These are phyloP conservation scores for Muscicapa comitata DNA, from an alignment of 2,797 vertebrate species.

Conservation along the genomic window DNA sequence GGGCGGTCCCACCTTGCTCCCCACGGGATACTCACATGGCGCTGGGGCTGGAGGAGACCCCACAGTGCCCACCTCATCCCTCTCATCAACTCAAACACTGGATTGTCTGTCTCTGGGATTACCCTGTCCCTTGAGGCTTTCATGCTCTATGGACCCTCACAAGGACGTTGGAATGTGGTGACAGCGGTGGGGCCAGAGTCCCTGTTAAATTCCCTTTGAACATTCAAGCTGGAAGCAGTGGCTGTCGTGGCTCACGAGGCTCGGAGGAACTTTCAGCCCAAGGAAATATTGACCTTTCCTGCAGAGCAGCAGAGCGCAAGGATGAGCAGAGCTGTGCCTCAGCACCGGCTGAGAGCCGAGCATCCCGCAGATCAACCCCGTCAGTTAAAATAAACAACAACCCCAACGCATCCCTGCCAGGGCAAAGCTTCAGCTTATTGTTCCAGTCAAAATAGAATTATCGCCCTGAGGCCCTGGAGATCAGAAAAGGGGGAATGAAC, in stretches of 20 bases:
- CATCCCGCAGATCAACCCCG: background rate
- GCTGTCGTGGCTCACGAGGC: background rate
- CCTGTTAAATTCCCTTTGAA: background rate
- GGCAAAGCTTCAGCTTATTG: constrained; percentile 47
- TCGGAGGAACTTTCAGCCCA: background rate
- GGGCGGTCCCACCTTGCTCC: accelerated
- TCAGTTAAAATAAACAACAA: constrained; percentile 14
- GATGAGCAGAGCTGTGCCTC: background rate
- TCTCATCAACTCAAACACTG: background rate
- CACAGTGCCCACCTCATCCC: background rate
- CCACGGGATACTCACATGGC: accelerated
- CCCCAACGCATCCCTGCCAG: background rate
- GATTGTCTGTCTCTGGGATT: accelerated
- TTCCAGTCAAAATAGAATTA: constrained; percentile 56
- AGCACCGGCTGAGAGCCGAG: background rate
- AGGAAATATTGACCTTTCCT: background rate
- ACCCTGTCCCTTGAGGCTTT: background rate
- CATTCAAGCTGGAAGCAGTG: accelerated
- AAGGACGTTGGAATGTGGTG: accelerated
- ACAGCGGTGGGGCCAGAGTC: background rate
- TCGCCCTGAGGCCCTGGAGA: background rate
- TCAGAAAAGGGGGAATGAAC: background rate
- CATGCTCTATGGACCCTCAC: accelerated
- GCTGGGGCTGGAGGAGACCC: background rate
- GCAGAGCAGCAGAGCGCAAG: background rate